Evolutionary conservation across 2,797 vertebrate genomes (phyloP).

Genomic region (Potorous gilbertii): DNA sequence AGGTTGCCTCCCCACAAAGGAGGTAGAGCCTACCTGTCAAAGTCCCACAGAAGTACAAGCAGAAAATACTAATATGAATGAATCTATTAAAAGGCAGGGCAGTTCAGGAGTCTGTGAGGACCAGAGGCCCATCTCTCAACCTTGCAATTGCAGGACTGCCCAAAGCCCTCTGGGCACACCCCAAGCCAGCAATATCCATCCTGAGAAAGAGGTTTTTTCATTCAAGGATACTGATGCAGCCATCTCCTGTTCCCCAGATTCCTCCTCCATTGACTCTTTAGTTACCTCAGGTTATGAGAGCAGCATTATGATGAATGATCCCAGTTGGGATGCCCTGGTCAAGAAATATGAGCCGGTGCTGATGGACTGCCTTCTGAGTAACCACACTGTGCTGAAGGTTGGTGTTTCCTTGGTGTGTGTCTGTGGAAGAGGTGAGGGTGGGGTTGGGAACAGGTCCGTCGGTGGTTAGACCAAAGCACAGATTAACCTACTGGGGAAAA

Average conservation of each 20-base stretch:
- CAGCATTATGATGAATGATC: constrained; percentile 77
- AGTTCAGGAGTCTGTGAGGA: neutral
- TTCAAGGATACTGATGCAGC: constrained; percentile 82
- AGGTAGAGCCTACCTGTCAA: neutral
- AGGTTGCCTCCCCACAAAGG: constrained; percentile 14
- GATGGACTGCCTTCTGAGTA: constrained; percentile 88
- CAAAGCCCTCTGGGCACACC: neutral
- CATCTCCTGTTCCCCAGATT: constrained; percentile 84
- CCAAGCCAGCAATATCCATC: constrained; percentile 59
- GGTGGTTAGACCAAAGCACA: accelerated
- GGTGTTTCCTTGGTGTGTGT: constrained; percentile 42
- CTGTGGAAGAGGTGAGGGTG: neutral
- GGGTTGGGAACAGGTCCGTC: neutral
- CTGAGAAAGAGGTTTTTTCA: constrained; percentile 78
- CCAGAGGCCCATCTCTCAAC: neutral
- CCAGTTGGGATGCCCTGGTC: constrained; percentile 86
- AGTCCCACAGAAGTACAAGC: neutral
- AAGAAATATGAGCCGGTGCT: constrained; percentile 89
- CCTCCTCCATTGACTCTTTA: constrained; percentile 85
- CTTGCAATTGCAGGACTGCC: neutral
- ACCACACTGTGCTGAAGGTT: constrained; percentile 89
- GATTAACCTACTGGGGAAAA: neutral
- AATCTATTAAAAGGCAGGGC: neutral
- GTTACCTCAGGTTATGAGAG: constrained; percentile 91
- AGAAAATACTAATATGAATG: constrained; percentile 6